These are phyloP conservation scores for Phasia obesa DNA, from an alignment of 2,888 invertebrate species.

Conservation along the genomic window DNA sequence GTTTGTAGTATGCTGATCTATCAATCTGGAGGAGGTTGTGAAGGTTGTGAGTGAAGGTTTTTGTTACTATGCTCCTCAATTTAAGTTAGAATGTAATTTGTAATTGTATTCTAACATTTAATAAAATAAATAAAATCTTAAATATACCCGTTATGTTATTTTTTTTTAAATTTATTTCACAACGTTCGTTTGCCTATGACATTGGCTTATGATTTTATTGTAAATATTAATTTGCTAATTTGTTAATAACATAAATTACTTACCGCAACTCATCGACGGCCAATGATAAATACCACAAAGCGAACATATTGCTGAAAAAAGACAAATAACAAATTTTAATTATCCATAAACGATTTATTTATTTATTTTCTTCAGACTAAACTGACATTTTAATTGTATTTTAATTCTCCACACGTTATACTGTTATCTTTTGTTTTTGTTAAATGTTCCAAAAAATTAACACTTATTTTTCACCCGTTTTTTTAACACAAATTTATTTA, in stretches of 20 bases:
- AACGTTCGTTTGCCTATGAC: too few relatives aligned
- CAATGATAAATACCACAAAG: conserved; percentile 81
- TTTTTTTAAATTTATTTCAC: too few relatives aligned
- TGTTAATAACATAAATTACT: conserved; percentile 72
- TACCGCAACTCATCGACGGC: conserved; percentile 81
- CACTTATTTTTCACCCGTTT: not conserved
- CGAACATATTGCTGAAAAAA: conserved; percentile 80
- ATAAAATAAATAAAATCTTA: too few relatives aligned
- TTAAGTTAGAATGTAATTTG: too few relatives aligned
- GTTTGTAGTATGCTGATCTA: too few relatives aligned
- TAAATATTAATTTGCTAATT: too few relatives aligned
- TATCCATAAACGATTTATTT: conserved; percentile 27
- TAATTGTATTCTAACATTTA: too few relatives aligned
- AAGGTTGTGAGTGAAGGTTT: too few relatives aligned
- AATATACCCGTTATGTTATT: too few relatives aligned
- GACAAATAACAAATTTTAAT: conserved; percentile 20
- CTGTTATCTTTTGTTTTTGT: conserved; percentile 2
- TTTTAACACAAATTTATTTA: not conserved
- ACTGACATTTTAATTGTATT: conserved; percentile 1
- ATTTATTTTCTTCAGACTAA: not conserved
- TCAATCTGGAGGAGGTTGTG: too few relatives aligned
- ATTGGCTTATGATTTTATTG: too few relatives aligned
- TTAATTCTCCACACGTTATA: not conserved
- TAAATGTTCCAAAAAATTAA: not conserved
- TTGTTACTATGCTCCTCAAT: too few relatives aligned